Conservation (phyloP, 2,113 vertebrate genomes). For the Crocuta crocuta region DNA sequence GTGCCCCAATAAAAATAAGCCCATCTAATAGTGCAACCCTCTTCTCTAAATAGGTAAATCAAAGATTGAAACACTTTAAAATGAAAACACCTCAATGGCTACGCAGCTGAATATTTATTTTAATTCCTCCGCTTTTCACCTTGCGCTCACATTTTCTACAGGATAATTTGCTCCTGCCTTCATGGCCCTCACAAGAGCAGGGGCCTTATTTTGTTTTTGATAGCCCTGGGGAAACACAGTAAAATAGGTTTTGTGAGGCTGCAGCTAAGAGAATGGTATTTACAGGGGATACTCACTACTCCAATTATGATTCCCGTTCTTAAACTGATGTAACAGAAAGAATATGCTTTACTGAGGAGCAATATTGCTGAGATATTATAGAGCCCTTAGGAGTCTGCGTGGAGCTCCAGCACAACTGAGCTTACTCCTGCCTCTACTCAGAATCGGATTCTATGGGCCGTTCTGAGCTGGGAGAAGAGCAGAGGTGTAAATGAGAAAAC, state of each 20-base stretch:
- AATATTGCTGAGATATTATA: conserved; percentile 54
- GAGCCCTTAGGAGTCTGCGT: conserved; percentile 78
- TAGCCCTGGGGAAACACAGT: conserved; percentile 64
- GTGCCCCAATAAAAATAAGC: background rate
- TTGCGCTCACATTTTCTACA: conserved; percentile 35
- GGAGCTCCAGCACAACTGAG: conserved; percentile 70
- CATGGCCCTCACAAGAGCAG: conserved; percentile 45
- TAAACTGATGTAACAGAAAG: conserved; percentile 74
- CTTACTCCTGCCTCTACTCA: conserved; percentile 59
- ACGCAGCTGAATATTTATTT: conserved; percentile 39
- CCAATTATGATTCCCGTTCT: conserved; percentile 82
- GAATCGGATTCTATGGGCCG: conserved; percentile 58
- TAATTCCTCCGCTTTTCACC: conserved; percentile 49
- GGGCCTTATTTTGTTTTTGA: conserved; percentile 26
- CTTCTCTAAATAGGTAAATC: background rate
- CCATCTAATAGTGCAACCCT: background rate
- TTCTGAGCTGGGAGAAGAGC: conserved; percentile 43
- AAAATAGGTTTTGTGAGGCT: conserved; percentile 74
- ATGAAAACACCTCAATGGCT: background rate
- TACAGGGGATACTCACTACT: conserved; percentile 79
- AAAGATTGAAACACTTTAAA: background rate
- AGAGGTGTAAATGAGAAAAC: conserved; percentile 64
- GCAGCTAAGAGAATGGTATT: conserved; percentile 76
- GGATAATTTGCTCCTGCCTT: conserved; percentile 43
- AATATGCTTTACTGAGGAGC: conserved; percentile 38